phyloP scores from a whole-genome alignment of 2,888 invertebrate species.

The Rotaria sp. region DNA sequence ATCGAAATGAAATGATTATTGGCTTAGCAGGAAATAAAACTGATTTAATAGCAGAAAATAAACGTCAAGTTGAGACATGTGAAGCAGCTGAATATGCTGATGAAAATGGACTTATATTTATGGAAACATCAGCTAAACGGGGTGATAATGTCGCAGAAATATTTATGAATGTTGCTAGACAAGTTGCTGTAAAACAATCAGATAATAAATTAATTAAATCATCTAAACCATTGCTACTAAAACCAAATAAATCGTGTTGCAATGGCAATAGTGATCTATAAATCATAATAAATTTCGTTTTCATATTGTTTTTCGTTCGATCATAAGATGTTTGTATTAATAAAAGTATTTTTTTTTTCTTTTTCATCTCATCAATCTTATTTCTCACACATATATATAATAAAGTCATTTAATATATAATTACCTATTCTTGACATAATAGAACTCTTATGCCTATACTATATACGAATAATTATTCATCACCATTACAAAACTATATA shows the following conservation, averaged over 20 bases:
- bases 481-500: neutral
- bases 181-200: neutral
- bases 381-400: neutral
- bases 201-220: neutral
- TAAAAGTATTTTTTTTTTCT: neutral
- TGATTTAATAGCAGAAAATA: constrained; percentile 74
- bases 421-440: neutral
- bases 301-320: neutral
- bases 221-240: neutral
- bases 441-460: neutral
- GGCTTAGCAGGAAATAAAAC: constrained; percentile 97
- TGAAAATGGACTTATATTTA: constrained; percentile 95
- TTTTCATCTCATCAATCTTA: neutral
- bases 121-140: constrained; percentile 99
- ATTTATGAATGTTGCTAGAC: constrained; percentile 78
- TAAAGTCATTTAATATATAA: neutral
- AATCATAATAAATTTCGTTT: neutral
- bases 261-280: neutral
- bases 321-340: neutral
- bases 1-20: constrained; percentile 90
- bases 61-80: constrained; percentile 76
- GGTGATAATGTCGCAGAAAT: constrained; percentile 99
- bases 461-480: neutral
- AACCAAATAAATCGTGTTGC: neutral
- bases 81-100: constrained; percentile 92